A percentile compares a stretch with the other conserved stretches of the same genome.
These are phyloP conservation scores for Perccottus glenii DNA, from an alignment of 2,113 vertebrate species.

Conservation along the genomic window DNA sequence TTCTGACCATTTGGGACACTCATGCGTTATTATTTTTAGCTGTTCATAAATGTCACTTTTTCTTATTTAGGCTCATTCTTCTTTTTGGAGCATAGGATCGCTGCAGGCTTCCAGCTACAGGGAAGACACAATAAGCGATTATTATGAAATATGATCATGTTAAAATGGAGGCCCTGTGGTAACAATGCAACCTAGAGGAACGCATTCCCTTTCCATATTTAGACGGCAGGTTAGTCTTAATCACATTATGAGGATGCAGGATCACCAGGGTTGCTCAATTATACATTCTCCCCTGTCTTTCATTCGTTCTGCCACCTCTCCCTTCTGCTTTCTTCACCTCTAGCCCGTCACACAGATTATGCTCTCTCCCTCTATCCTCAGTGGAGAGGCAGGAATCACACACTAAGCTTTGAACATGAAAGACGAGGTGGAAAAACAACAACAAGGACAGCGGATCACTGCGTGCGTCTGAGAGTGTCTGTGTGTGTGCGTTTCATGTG, in stretches of 20 bases:
- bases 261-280: slow-evolving; percentile 75
- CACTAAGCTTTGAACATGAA: slow-evolving; percentile 77
- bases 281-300: slow-evolving; percentile 68
- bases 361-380: slow-evolving; percentile 58
- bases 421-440: slow-evolving; percentile 69
- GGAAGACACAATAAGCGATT: slow-evolving; percentile 58
- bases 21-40: background rate
- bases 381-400: slow-evolving; percentile 58
- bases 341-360: slow-evolving; percentile 70
- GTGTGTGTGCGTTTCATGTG: slow-evolving; percentile 30
- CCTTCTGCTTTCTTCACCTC: slow-evolving; percentile 68
- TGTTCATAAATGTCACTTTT: slow-evolving; percentile 4
- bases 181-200: slow-evolving; percentile 50
- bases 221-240: slow-evolving; percentile 71
- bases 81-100: slow-evolving; percentile 11
- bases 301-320: slow-evolving; percentile 71
- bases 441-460: slow-evolving; percentile 70
- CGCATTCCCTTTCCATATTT: slow-evolving; percentile 62
- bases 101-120: slow-evolving; percentile 40
- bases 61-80: slow-evolving; percentile 26
- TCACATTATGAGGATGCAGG: slow-evolving; percentile 64
- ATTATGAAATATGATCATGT: slow-evolving; percentile 63
- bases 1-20: slow-evolving; percentile 1
- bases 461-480: slow-evolving; percentile 51
- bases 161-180: slow-evolving; percentile 61